Evolutionary conservation across 2,113 vertebrate genomes (phyloP).

Genomic region (Lipophrys pholis): DNA sequence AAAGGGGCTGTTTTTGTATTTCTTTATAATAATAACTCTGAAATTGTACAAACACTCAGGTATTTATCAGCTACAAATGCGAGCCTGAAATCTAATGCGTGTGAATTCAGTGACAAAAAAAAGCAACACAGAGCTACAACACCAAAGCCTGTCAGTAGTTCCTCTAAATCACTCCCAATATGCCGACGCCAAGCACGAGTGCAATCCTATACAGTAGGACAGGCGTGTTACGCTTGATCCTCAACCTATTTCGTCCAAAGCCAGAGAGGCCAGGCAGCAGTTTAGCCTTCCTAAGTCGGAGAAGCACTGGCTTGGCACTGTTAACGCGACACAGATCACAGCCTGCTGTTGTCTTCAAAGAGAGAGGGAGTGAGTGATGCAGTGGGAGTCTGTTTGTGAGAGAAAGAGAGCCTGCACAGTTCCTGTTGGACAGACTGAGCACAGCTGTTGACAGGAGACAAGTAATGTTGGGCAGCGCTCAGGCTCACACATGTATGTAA

Average conservation of each 20-base stretch:
- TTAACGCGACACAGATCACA: constrained; percentile 69
- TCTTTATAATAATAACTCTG: too few species aligned
- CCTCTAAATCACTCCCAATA: background rate
- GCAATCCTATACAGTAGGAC: constrained; percentile 35
- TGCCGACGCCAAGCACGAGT: background rate
- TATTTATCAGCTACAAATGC: background rate
- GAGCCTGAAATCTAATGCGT: background rate
- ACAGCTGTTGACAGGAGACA: constrained; percentile 77
- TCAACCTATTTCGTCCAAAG: constrained; percentile 63
- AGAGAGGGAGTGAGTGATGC: constrained; percentile 54
- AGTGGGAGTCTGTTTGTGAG: constrained; percentile 34
- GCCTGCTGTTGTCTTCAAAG: constrained; percentile 73
- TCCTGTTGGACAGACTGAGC: constrained; percentile 68
- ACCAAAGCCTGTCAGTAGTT: background rate
- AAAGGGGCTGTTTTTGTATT: too few species aligned
- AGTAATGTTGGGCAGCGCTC: constrained; percentile 54
- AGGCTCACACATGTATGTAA: constrained; percentile 59
- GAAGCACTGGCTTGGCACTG: constrained; percentile 63
- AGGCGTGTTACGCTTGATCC: constrained; percentile 54
- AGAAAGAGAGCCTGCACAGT: constrained; percentile 40
- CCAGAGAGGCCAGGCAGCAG: constrained; percentile 55
- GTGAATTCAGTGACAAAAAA: too few species aligned
- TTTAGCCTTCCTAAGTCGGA: constrained; percentile 65
- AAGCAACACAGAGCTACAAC: background rate
- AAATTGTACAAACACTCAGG: background rate